Conservation (phyloP, 2,797 vertebrate species). For the Pterois miles region DNA sequence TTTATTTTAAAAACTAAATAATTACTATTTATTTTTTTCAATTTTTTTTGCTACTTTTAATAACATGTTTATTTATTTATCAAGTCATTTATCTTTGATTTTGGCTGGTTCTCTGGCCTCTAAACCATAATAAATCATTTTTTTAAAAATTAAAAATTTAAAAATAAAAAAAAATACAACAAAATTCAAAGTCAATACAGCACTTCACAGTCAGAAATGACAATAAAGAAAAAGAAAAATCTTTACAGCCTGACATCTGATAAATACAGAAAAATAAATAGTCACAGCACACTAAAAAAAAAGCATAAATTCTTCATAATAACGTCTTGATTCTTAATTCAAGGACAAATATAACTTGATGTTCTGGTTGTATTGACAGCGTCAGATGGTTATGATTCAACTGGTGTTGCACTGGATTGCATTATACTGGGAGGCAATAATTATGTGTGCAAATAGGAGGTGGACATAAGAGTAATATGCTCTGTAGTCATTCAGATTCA, state of each 20-base stretch:
- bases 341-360: neutral
- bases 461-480: neutral
- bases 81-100: too few relatives aligned
- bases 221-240: neutral
- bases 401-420: neutral
- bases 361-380: neutral
- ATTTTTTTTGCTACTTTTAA: too few relatives aligned
- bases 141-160: too few relatives aligned
- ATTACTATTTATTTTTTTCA: too few relatives aligned
- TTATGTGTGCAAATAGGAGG: neutral
- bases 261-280: too few relatives aligned
- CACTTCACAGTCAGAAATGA: neutral
- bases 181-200: too few relatives aligned
- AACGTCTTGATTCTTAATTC: neutral
- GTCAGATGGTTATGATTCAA: neutral
- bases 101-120: neutral
- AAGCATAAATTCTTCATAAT: neutral
- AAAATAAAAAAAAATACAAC: too few relatives aligned
- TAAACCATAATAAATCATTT: neutral
- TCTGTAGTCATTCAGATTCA: constrained; percentile 66
- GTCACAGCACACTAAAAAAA: neutral
- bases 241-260: neutral
- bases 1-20: too few relatives aligned
- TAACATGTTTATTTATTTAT: too few relatives aligned
- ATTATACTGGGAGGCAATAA: neutral